Percentiles rank a stretch among this genome's conserved stretches.
Evolutionary conservation across 1,140 invertebrate species (phyloP).

Genomic region (Lasioglossum baleicum): DNA sequence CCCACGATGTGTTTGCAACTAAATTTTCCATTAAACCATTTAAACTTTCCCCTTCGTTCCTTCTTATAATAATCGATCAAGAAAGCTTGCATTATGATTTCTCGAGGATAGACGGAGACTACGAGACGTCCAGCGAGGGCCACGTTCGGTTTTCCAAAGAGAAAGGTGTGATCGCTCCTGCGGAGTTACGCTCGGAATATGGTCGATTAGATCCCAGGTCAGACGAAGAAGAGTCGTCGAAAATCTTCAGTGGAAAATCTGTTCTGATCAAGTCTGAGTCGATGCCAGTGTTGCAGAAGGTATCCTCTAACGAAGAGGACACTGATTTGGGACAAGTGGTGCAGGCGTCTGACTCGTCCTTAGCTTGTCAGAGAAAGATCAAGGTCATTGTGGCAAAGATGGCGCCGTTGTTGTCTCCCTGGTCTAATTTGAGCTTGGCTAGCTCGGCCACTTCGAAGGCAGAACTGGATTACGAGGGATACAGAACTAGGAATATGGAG

Average conservation of each 20-base stretch:
- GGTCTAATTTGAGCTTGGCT: background rate
- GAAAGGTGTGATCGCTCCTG: background rate
- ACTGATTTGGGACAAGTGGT: background rate
- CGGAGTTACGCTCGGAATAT: background rate
- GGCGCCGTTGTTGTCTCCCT: conserved; percentile 15
- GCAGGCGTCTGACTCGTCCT: conserved; percentile 40
- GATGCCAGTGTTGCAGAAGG: conserved; percentile 33
- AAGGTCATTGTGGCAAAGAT: conserved; percentile 48
- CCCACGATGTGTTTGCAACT: background rate
- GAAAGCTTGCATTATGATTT: too few species aligned
- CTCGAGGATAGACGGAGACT: conserved; percentile 48
- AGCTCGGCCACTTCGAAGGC: background rate
- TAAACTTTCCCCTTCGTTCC: too few species aligned
- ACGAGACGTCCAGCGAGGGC: conserved; percentile 66
- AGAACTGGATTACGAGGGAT: conserved; percentile 1
- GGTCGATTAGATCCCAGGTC: background rate
- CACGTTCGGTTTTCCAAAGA: background rate
- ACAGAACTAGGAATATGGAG: conserved; percentile 16
- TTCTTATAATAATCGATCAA: too few species aligned
- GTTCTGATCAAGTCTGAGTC: conserved; percentile 39
- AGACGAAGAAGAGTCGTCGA: conserved; percentile 10
- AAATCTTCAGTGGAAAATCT: background rate
- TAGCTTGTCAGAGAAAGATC: conserved; percentile 44
- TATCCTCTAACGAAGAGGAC: background rate
- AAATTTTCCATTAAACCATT: background rate